These are phyloP conservation scores for Anableps anableps DNA, from an alignment of 2,797 vertebrate genomes.

Conservation along the genomic window DNA sequence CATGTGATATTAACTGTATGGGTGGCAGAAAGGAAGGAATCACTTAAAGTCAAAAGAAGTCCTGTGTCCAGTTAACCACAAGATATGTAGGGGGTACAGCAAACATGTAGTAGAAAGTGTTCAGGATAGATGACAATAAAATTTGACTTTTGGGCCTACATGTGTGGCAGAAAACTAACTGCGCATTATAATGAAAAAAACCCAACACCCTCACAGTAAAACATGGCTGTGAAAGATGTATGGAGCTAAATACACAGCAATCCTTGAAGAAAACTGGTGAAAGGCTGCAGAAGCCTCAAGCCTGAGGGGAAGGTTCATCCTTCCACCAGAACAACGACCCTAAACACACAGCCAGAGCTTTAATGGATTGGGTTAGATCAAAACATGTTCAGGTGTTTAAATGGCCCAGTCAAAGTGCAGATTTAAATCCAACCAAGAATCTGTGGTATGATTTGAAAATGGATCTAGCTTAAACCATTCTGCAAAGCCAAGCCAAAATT, in stretches of 20 bases:
- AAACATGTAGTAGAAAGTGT: neutral
- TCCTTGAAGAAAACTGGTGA: too few relatives aligned
- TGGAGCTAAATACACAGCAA: too few relatives aligned
- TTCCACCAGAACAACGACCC: too few relatives aligned
- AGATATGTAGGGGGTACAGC: neutral
- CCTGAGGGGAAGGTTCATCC: too few relatives aligned
- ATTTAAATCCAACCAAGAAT: neutral
- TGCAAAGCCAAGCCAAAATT: neutral
- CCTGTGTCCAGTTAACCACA: neutral
- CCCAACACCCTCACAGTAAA: too few relatives aligned
- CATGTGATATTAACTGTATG: neutral
- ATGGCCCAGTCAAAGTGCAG: neutral
- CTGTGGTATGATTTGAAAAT: neutral
- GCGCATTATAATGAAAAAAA: too few relatives aligned
- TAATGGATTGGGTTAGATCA: neutral
- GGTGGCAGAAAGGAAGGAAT: neutral
- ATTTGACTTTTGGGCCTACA: neutral
- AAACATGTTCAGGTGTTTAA: neutral
- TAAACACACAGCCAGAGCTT: neutral
- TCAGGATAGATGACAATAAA: neutral
- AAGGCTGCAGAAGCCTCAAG: too few relatives aligned
- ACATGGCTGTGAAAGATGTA: too few relatives aligned
- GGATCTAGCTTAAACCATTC: neutral
- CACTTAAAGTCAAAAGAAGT: neutral
- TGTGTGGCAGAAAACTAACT: too few relatives aligned